Evolutionary conservation across 2,113 vertebrate species (phyloP).

Genomic region (Melanocharis versteri): DNA sequence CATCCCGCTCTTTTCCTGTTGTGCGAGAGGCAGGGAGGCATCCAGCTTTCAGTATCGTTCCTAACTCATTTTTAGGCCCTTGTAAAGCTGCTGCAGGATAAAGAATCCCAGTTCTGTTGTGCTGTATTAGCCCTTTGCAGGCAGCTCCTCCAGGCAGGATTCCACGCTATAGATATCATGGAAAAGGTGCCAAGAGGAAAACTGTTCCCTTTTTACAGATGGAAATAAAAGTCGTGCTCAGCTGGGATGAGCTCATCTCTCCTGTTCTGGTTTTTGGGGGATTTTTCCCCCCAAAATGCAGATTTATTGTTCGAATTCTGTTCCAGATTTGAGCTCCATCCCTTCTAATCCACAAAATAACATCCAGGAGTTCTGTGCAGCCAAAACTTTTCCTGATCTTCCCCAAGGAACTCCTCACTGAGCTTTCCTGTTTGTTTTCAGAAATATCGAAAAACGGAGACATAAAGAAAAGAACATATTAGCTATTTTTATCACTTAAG

Average conservation of each 20-base stretch:
- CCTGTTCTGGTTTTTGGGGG: fast-evolving
- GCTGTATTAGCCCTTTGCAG: neutral
- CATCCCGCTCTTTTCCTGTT: neutral
- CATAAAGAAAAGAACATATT: neutral
- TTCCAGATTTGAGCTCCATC: neutral
- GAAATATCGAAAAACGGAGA: neutral
- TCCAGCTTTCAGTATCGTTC: neutral
- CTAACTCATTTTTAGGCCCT: neutral
- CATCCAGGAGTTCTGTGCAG: neutral
- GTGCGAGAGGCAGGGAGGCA: neutral
- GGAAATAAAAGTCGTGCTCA: neutral
- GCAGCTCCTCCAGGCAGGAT: neutral
- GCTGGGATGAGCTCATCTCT: neutral
- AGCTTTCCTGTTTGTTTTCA: neutral
- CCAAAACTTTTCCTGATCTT: neutral
- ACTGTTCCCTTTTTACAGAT: neutral
- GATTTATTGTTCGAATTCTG: neutral
- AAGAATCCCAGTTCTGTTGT: neutral
- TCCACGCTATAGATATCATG: neutral
- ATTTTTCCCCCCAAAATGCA: neutral
- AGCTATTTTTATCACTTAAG: conserved; percentile 7
- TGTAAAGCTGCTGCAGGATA: conserved; percentile 17
- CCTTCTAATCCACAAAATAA: neutral
- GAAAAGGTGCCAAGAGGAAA: conserved; percentile 1
- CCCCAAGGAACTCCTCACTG: neutral